Percentiles rank a stretch among this genome's conserved stretches.
Conservation (phyloP, 2,797 vertebrate species). For the Pogonophryne albipinna region DNA sequence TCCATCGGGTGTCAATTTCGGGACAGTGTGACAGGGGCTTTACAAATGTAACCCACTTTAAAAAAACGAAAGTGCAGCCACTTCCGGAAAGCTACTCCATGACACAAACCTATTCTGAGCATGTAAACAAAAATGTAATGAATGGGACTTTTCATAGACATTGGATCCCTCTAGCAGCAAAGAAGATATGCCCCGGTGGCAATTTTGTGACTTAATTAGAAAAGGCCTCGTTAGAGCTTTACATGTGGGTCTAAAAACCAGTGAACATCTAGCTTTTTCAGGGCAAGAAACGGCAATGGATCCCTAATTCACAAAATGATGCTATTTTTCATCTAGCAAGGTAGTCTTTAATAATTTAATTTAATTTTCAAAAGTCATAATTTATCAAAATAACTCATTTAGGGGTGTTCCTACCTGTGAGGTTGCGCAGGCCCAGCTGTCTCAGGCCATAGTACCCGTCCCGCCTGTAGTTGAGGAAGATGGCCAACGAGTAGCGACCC, state of each 20-base stretch:
- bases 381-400: slow-evolving; percentile 25
- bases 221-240: slow-evolving; percentile 57
- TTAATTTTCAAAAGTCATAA: no score
- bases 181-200: slow-evolving; percentile 47
- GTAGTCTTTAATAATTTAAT: no score
- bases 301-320: slow-evolving; percentile 8
- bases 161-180: slow-evolving; percentile 56
- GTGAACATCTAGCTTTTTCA: slow-evolving; percentile 36
- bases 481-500: slow-evolving; percentile 92
- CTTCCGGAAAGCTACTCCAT: slow-evolving; percentile 22
- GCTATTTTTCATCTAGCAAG: slow-evolving; percentile 8
- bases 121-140: slow-evolving; percentile 74
- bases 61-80: not conserved
- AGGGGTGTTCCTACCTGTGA: slow-evolving; percentile 86
- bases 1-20: no score
- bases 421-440: slow-evolving; percentile 94
- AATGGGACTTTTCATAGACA: slow-evolving; percentile 54
- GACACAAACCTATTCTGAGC: slow-evolving; percentile 36
- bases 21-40: no score
- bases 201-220: slow-evolving; percentile 71
- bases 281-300: slow-evolving; percentile 19
- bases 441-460: slow-evolving; percentile 94
- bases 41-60: slow-evolving; percentile 16
- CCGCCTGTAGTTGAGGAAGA: slow-evolving; percentile 98
- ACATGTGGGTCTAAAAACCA: slow-evolving; percentile 53